Conservation (phyloP, 1,140 invertebrate species). For the Lordiphosa mommai region DNA sequence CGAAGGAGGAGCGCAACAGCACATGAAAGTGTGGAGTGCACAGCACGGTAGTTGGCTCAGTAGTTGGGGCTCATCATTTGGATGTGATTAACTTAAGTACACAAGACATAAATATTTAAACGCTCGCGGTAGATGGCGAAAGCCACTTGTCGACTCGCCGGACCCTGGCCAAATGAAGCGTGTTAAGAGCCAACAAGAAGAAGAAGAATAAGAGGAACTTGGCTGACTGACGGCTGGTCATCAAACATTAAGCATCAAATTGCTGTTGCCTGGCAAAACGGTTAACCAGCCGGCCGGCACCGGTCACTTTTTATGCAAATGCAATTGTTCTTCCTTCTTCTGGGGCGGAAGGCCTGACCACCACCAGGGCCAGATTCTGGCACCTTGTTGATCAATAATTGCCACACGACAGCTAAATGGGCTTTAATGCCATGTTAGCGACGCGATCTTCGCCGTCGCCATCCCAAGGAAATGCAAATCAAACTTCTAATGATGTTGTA, state of each 20-base stretch:
- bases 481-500: conserved; percentile 79
- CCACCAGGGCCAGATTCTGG: conserved; percentile 55
- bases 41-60: conserved; percentile 17
- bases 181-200: conserved; percentile 22
- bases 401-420: conserved; percentile 79
- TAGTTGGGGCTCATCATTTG: conserved; percentile 61
- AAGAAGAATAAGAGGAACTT: not conserved
- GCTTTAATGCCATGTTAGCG: conserved; percentile 72
- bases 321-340: conserved; percentile 8
- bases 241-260: conserved; percentile 42
- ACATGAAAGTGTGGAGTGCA: conserved; percentile 1
- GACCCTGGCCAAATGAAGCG: conserved; percentile 49
- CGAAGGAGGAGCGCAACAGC: conserved; percentile 23
- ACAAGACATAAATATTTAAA: conserved; percentile 77
- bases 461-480: conserved; percentile 74
- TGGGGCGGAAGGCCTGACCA: not conserved
- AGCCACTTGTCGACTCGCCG: not conserved
- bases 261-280: too few relatives aligned
- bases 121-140: conserved; percentile 30
- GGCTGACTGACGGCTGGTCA: conserved; percentile 6
- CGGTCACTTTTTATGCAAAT: conserved; percentile 44
- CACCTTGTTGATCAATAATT: conserved; percentile 80
- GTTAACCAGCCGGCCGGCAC: conserved; percentile 25
- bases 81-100: conserved; percentile 76
- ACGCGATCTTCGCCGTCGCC: conserved; percentile 12